Evolutionary conservation across 2,113 vertebrate genomes (phyloP).

Genomic region (Oriolus oriolus): DNA sequence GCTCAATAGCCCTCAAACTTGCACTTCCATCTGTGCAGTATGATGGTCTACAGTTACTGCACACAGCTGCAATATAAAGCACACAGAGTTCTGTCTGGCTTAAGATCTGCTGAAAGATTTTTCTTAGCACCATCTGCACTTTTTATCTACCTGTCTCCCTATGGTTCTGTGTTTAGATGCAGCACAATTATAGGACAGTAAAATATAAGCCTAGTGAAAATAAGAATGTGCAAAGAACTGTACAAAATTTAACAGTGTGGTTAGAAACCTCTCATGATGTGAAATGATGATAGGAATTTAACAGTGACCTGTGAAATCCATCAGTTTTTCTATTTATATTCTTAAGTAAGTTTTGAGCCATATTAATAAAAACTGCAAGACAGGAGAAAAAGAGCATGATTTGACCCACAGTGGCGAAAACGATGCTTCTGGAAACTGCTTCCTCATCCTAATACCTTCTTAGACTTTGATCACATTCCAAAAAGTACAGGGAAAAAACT

Average conservation of each 20-base stretch:
- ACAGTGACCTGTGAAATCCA: background rate
- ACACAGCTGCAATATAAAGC: constrained; percentile 37
- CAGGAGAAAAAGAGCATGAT: background rate
- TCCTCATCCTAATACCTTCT: background rate
- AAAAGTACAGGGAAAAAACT: background rate
- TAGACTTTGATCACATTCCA: constrained; percentile 18
- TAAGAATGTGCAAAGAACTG: background rate
- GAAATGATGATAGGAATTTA: background rate
- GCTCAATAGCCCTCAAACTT: constrained; percentile 74
- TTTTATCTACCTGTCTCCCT: constrained; percentile 36
- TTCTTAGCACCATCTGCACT: constrained; percentile 5
- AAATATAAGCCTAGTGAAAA: constrained; percentile 2
- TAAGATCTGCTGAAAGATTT: constrained; percentile 42
- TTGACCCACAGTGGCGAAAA: background rate
- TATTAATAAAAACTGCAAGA: background rate
- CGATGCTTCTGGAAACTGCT: background rate
- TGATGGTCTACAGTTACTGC: constrained; percentile 58
- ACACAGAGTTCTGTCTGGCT: constrained; percentile 47
- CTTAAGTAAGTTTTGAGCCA: background rate
- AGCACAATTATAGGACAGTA: background rate
- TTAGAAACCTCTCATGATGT: background rate
- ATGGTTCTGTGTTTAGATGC: background rate
- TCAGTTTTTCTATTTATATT: background rate
- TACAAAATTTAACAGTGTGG: background rate
- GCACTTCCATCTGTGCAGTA: constrained; percentile 72